Base-by-base conservation (phyloP, 1,140 invertebrate genomes). In the Drosophila orena region DNA sequence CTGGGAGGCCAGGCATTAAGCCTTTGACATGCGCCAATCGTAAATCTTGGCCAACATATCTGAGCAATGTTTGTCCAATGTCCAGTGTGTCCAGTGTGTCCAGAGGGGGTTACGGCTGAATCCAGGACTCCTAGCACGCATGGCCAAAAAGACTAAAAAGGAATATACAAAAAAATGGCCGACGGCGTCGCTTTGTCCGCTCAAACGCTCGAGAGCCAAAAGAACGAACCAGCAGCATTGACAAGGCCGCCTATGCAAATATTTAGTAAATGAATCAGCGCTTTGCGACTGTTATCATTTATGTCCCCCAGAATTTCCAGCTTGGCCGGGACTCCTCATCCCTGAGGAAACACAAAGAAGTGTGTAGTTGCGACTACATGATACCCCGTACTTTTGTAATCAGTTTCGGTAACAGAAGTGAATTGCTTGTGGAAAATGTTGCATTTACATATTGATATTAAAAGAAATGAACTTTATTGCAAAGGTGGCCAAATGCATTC, bases 231-330 rank as follows among this genome's bases (percentile, higher is more conserved):
- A 74, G 72, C 88, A 86, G 68, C 80, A 75, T 88, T 85, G 89
- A 91, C 89, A 91, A 91, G 90, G 90, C 85, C 90, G 90, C 90
- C 90, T 90, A 88, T 90, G 90, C 81, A 91, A 91, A 91, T 91
- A 91, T 91, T 91, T 91, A 91, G 90, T 91, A 88, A 90, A 91
- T 91, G 90, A 91, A 91, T 91, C 90, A 91, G 90, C 90, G 90
- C 73, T 90, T 91, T 86, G 80, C 78, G 72, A 79, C 78, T 91
- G 81, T 91, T 91, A 91, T 89, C 81, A 91, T 86, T 90, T 90
- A 83, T 90, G 81, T 73, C 62, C 58, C 57, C 42, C 27, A 68
- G 43, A 40, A 62, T 49, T 50, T 68, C 58, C 75, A 71, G 61
- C 62, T 81, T 60, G 62, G 50, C 66, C 55, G 42, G 71, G 27